Evolutionary conservation across 2,888 invertebrate species (phyloP).

Genomic region (Nowickia ferox): DNA sequence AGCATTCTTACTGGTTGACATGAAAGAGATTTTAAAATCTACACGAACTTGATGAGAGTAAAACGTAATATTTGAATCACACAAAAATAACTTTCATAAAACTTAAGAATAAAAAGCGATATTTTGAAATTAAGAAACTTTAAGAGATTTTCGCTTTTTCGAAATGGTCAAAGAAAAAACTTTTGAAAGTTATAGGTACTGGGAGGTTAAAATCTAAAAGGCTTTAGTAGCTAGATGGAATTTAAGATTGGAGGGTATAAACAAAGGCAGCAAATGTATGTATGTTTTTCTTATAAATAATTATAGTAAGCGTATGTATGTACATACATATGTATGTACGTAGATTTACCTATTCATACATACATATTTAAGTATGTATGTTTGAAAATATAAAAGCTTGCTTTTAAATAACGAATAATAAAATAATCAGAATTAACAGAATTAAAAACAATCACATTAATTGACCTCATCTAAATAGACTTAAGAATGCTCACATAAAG

Average conservation of each 20-base stretch:
- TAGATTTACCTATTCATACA: not conserved
- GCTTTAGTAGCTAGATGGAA: constrained; percentile 64
- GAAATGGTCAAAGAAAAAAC: constrained; percentile 51
- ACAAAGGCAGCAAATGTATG: constrained; percentile 13
- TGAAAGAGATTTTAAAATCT: constrained; percentile 66
- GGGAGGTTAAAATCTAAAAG: constrained; percentile 70
- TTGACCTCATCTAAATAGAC: no score
- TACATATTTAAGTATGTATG: not conserved
- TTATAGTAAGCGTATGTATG: not conserved
- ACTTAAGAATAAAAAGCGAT: constrained; percentile 67
- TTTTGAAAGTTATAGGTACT: constrained; percentile 71
- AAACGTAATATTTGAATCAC: constrained; percentile 54
- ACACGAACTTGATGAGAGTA: constrained; percentile 67
- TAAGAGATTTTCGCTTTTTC: constrained; percentile 65
- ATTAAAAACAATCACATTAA: no score
- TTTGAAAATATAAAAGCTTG: no score
- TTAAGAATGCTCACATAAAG: no score
- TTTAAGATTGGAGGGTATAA: constrained; percentile 54
- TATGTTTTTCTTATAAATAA: not conserved
- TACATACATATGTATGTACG: constrained; percentile 12
- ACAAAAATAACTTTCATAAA: constrained; percentile 68
- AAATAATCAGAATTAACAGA: no score
- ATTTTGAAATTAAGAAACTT: constrained; percentile 67
- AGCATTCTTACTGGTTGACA: constrained; percentile 52
- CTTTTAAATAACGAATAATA: no score